phyloP scores from a whole-genome alignment of 2,797 vertebrate species.

The Acropternis orthonyx region DNA sequence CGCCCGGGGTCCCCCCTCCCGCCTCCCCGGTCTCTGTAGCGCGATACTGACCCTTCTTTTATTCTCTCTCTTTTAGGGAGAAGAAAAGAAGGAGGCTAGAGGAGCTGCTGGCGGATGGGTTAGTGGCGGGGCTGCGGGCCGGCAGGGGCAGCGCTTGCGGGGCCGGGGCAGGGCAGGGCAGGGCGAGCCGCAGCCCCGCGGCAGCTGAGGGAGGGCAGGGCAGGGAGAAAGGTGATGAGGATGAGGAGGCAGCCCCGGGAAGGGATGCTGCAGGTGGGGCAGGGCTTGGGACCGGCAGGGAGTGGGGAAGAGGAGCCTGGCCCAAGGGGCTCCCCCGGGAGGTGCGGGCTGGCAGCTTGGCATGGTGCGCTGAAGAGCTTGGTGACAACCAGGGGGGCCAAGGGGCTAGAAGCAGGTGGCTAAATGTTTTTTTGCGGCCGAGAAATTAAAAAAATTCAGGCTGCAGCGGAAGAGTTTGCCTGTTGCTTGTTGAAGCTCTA shows the following conservation, averaged over 20 bases:
- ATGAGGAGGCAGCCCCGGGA: neutral
- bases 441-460: neutral
- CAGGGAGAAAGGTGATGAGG: conserved; percentile 51
- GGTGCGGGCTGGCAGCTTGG: conserved; percentile 10
- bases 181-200: conserved; percentile 45
- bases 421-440: neutral
- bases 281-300: neutral
- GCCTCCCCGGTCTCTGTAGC: conserved; percentile 63
- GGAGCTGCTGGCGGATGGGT: conserved; percentile 97
- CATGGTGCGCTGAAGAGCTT: conserved; percentile 30
- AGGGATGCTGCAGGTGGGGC: neutral
- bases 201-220: conserved; percentile 38
- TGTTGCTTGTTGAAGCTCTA: neutral
- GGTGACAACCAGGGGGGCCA: neutral
- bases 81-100: conserved; percentile 99
- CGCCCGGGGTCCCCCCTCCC: conserved; percentile 33
- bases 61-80: conserved; percentile 92
- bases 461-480: neutral
- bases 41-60: conserved; percentile 84
- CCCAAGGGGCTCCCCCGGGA: neutral
- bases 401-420: conserved; percentile 21
- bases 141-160: conserved; percentile 58
- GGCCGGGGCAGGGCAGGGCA: conserved; percentile 36
- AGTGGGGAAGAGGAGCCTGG: neutral
- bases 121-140: conserved; percentile 84